Evolutionary conservation across 2,888 invertebrate species (phyloP).

Genomic region (Magallana nippona): DNA sequence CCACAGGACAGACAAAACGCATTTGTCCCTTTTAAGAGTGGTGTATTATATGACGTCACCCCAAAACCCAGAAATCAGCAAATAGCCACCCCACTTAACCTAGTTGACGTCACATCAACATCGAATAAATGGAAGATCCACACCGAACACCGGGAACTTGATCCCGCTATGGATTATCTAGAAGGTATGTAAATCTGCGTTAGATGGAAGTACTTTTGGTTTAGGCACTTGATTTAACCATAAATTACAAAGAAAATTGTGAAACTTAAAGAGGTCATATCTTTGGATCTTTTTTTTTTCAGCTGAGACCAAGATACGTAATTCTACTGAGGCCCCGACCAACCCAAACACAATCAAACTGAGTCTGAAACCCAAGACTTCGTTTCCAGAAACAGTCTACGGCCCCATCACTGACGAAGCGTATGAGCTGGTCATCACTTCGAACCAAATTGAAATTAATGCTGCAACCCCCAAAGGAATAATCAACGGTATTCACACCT

Average conservation of each 20-base stretch:
- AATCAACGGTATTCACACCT: conserved; percentile 46
- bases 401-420: conserved; percentile 5
- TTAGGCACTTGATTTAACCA: no score
- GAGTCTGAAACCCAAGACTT: neutral
- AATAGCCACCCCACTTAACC: neutral
- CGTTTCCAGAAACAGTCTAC: neutral
- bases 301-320: neutral
- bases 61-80: conserved; percentile 4
- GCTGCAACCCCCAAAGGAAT: conserved; percentile 34
- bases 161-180: neutral
- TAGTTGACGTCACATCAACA: neutral
- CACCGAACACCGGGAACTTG: neutral
- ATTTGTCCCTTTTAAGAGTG: neutral
- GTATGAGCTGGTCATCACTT: neutral
- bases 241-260: no score
- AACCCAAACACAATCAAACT: neutral
- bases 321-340: neutral
- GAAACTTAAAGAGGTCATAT: no score
- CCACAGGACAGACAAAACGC: conserved; percentile 9
- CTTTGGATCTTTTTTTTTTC: neutral
- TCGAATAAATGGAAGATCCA: neutral
- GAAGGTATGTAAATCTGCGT: neutral
- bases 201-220: no score
- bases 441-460: conserved; percentile 27
- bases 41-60: neutral